These are phyloP conservation scores for Chaetodon auriga DNA, from an alignment of 2,113 vertebrate species.

Conservation along the genomic window DNA sequence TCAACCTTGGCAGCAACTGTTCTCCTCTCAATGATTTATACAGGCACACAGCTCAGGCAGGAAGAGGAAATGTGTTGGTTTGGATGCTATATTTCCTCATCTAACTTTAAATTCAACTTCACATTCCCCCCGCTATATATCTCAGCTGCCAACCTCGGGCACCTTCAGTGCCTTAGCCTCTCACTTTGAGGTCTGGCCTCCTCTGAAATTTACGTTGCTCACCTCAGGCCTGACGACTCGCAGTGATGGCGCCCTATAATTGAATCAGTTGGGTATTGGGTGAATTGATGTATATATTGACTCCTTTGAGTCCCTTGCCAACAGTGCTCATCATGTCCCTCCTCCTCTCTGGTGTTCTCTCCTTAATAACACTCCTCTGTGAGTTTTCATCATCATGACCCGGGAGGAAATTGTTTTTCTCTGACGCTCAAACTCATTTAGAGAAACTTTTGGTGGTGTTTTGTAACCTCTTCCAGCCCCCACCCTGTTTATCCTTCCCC, in stretches of 20 bases:
- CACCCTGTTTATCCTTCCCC: background rate
- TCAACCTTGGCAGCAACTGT: conserved; percentile 5
- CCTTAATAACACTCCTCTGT: conserved; percentile 44
- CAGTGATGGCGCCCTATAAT: conserved; percentile 60
- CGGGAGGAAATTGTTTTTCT: conserved; percentile 53
- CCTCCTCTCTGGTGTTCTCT: conserved; percentile 32
- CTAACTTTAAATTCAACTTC: conserved; percentile 48
- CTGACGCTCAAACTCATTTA: conserved; percentile 43
- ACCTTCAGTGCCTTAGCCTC: conserved; percentile 41
- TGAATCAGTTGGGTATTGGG: conserved; percentile 66
- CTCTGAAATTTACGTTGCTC: conserved; percentile 50
- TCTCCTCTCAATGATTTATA: conserved; percentile 40
- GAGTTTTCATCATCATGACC: conserved; percentile 48
- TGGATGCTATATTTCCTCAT: conserved; percentile 14
- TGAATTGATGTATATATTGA: conserved; percentile 56
- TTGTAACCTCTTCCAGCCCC: conserved; percentile 17
- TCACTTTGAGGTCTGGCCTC: conserved; percentile 25
- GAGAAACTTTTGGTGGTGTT: conserved; percentile 52
- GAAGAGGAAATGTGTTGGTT: conserved; percentile 19
- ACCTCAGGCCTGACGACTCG: conserved; percentile 51
- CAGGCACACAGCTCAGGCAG: background rate
- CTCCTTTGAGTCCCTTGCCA: conserved; percentile 51
- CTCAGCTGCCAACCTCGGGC: conserved; percentile 39
- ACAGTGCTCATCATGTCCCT: conserved; percentile 21
- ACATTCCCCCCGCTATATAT: conserved; percentile 4